These are phyloP conservation scores for Marasmarcha lunaedactyla DNA, from an alignment of 2,888 invertebrate species.

Conservation along the genomic window DNA sequence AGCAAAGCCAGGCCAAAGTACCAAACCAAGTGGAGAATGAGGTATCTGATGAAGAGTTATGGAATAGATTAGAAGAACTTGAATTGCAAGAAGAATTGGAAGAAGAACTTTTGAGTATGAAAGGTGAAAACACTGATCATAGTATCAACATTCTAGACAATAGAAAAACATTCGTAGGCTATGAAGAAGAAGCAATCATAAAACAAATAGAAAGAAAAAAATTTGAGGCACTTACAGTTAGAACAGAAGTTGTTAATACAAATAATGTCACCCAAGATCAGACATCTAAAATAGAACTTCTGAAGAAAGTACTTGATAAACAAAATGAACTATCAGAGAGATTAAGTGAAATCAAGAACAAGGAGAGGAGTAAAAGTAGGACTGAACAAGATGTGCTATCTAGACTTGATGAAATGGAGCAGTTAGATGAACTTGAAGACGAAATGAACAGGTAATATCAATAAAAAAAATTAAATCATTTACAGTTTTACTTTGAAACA, in stretches of 20 bases:
- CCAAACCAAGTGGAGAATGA: slow-evolving; percentile 25
- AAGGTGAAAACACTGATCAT: slow-evolving; percentile 13
- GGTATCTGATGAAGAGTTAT: slow-evolving; percentile 42
- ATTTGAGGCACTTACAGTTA: neutral
- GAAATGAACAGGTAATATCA: slow-evolving; percentile 60
- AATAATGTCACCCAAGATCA: slow-evolving; percentile 14
- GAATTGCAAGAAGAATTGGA: slow-evolving; percentile 73
- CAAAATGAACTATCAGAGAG: slow-evolving; percentile 42
- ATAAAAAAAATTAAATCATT: slow-evolving; percentile 11
- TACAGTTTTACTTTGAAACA: too few species aligned
- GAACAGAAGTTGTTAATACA: slow-evolving; percentile 9
- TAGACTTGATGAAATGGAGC: slow-evolving; percentile 66
- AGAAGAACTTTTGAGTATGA: slow-evolving; percentile 34
- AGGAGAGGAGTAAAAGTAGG: slow-evolving; percentile 27
- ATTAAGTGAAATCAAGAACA: slow-evolving; percentile 34
- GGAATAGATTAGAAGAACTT: slow-evolving; percentile 69
- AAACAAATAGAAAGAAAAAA: slow-evolving; percentile 18
- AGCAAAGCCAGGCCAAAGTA: slow-evolving; percentile 42
- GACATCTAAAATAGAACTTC: slow-evolving; percentile 28
- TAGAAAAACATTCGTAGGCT: slow-evolving; percentile 7
- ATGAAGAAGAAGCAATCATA: slow-evolving; percentile 18
- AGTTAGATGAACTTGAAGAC: slow-evolving; percentile 65
- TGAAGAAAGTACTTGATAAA: slow-evolving; percentile 41
- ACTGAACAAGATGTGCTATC: slow-evolving; percentile 51
- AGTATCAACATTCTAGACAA: neutral